Base-by-base conservation (phyloP, 2,113 vertebrate genomes). In the Monarcha castaneiventris region DNA sequence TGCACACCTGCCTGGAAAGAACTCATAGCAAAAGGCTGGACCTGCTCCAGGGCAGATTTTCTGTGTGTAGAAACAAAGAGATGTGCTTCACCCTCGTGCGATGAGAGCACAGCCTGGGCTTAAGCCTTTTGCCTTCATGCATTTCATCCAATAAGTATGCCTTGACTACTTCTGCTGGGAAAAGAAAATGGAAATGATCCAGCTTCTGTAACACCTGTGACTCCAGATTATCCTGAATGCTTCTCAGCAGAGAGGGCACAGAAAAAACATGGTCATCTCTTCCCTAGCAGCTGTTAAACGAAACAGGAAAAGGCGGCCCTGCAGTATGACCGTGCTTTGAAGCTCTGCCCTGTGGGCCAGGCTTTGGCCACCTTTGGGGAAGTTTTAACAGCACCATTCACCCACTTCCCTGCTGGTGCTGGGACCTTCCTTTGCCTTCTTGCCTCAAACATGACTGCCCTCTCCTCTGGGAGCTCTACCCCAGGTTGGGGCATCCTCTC, bases 281-380 rank as follows among this genome's bases (percentile, higher is more conserved):
- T 94, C 80, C 83, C 68, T 9, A 35, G 88, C 95, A 93, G 94
- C 94, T 94, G 72, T 49, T 35, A 41, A 87, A 81, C 15, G 66
- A 67, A 77, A 89, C 51, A 95, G 92, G 93, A 92, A 96, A 48
- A 20, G 2, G 27, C 1, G 0, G 55, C 61, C 33, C 63, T 7
- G 2, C 32, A 11, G 10, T 5, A 2, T 27, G 46, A 54, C 37
- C 0, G 1, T 3, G 74, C 89, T 93, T 51, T 51, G 78, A 91
- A 76, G 58, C 71, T 89, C 78, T 95, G 81, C 52, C 64, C 59
- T 8, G 12, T 0, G 1, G 35, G 51, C 35, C 43, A 41, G 61
- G 16, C 44, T 66, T 16, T 7, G 4, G 68, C 18, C 64, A 46
- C 55, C 55, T 66, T 16, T 11, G 41, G 17, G 62, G 76, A 64